Percentiles rank a stretch among this genome's conserved stretches.
These are phyloP conservation scores for honey bee (Apis mellifera) DNA, from an alignment of 1,140 invertebrate genomes.

Conservation along the genomic window Amel_HAv3.1 CM009939.2:9228501-9229000, in stretches of 20 bases:
- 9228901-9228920: not conserved
- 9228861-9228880: constrained; percentile 26
- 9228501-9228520: no score
- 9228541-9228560: no score
- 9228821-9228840: constrained; percentile 31
- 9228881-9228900: constrained; percentile 1
- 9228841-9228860: constrained; percentile 20
- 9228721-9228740: not conserved
- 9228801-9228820: constrained; percentile 45
- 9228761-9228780: not conserved
- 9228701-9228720: not conserved
- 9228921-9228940: not conserved
- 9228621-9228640: no score
- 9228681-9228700: not conserved
- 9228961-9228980: not conserved
- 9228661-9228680: not conserved
- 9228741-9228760: not conserved
- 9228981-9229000: not conserved
- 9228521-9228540: no score
- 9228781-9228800: constrained; percentile 37
- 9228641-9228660: no score
- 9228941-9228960: not conserved
- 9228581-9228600: no score
- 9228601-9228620: no score
- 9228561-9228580: no score